A percentile compares a stretch with the other conserved stretches of the same genome.
Conservation (phyloP, 2,797 vertebrate species). For the Lepilemur ruficaudatus region DNA sequence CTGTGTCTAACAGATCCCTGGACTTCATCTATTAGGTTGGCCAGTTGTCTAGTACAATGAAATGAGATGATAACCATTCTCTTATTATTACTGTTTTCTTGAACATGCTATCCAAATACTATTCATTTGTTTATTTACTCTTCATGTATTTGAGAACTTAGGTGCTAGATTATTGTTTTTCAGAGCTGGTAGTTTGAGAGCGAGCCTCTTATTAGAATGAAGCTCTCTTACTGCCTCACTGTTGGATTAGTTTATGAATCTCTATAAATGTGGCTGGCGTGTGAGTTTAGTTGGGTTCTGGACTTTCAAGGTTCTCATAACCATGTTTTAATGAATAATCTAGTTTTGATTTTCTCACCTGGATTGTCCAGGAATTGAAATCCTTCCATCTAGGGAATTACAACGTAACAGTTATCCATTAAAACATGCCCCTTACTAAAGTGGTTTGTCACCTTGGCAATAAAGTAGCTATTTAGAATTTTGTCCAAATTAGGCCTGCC, state of each 20-base stretch:
- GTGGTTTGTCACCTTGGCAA: background rate
- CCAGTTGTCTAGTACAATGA: background rate
- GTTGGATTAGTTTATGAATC: background rate
- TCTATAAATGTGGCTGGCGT: background rate
- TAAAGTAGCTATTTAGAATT: background rate
- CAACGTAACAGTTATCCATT: background rate
- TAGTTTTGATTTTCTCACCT: conserved; percentile 29
- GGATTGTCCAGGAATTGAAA: background rate
- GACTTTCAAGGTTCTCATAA: background rate
- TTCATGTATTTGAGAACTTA: background rate
- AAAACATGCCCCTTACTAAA: background rate
- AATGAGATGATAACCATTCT: background rate
- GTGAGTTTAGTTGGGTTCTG: background rate
- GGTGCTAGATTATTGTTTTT: background rate
- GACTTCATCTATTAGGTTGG: background rate
- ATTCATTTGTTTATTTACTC: background rate
- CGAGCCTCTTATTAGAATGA: background rate
- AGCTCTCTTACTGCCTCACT: background rate
- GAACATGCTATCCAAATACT: background rate
- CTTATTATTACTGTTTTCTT: background rate
- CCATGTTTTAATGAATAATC: background rate
- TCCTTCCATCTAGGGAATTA: background rate
- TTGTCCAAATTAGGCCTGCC: background rate
- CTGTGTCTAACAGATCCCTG: background rate
- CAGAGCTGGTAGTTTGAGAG: background rate